Percentiles rank a stretch among this genome's conserved stretches.
Evolutionary conservation across 2,888 invertebrate species (phyloP).

Genomic region (Anorthoa munda): DNA sequence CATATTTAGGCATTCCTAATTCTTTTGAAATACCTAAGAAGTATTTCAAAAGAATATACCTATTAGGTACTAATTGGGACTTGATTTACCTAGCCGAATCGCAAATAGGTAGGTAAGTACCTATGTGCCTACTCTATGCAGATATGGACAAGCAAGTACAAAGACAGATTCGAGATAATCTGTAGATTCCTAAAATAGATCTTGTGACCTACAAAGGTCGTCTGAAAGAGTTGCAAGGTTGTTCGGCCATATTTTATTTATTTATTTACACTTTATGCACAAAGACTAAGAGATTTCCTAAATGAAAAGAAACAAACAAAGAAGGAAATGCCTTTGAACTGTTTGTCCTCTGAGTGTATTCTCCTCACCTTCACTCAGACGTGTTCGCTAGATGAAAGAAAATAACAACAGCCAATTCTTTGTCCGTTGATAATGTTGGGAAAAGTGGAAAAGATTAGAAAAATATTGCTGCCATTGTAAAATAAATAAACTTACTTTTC

Average conservation of each 20-base stretch:
- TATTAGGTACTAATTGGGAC: not conserved
- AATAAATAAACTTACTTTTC: slow-evolving; percentile 13
- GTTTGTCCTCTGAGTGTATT: not conserved
- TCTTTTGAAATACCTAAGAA: slow-evolving; percentile 20
- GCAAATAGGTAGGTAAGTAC: not conserved
- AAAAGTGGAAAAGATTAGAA: not conserved
- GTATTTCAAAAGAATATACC: not conserved
- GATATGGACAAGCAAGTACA: slow-evolving; percentile 14
- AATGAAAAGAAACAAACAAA: too few relatives aligned
- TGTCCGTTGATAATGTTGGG: not conserved
- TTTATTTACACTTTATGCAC: too few relatives aligned
- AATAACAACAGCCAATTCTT: not conserved
- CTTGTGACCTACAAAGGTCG: slow-evolving; percentile 11
- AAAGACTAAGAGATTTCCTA: too few relatives aligned
- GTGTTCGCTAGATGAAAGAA: not conserved
- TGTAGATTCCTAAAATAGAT: slow-evolving; percentile 14
- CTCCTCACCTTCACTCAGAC: not conserved
- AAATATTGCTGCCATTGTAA: not conserved
- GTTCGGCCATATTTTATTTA: not conserved
- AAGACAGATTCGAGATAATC: slow-evolving; percentile 20
- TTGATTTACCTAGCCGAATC: not conserved
- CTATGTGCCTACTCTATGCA: not conserved
- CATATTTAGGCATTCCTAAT: not conserved
- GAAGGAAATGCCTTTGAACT: not conserved
- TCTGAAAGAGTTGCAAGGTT: not conserved